These are phyloP conservation scores for Limnothrissa miodon DNA, from an alignment of 2,113 vertebrate species.

Conservation along the genomic window DNA sequence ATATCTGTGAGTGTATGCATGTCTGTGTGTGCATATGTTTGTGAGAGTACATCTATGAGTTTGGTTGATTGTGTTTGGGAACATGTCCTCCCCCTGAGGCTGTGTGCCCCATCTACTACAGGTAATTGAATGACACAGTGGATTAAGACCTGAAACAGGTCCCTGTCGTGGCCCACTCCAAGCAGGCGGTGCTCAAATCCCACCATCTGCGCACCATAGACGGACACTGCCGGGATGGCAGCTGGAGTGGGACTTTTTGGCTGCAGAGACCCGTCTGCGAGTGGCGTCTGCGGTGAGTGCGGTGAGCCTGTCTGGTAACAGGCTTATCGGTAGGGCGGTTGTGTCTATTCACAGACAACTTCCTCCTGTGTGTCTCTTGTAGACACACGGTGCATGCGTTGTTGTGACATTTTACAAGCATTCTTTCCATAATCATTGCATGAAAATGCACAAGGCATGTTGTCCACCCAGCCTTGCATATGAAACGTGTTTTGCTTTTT, in stretches of 20 bases:
- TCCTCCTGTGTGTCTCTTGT: constrained; percentile 14
- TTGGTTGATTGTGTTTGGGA: background rate
- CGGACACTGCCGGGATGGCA: background rate
- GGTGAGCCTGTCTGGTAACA: background rate
- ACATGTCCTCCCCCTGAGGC: constrained; percentile 15
- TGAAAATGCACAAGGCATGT: constrained; percentile 19
- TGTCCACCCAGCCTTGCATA: constrained; percentile 26
- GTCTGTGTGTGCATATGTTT: too few species aligned
- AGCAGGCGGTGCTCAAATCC: background rate
- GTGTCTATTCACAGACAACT: background rate
- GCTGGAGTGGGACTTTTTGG: background rate
- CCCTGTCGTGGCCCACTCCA: background rate
- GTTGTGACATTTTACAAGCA: constrained; percentile 21
- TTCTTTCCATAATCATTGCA: constrained; percentile 35
- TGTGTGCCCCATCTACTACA: constrained; percentile 40
- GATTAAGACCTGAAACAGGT: constrained; percentile 12
- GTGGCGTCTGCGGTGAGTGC: background rate
- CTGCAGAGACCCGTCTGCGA: background rate
- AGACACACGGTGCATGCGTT: background rate
- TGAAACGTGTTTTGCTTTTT: constrained; percentile 58
- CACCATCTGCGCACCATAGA: background rate
- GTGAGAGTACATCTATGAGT: too few species aligned
- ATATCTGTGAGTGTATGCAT: too few species aligned
- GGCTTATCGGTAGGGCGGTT: constrained; percentile 15
- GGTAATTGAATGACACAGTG: constrained; percentile 29